Conservation (phyloP, 2,113 vertebrate genomes). For the Clinocottus analis region DNA sequence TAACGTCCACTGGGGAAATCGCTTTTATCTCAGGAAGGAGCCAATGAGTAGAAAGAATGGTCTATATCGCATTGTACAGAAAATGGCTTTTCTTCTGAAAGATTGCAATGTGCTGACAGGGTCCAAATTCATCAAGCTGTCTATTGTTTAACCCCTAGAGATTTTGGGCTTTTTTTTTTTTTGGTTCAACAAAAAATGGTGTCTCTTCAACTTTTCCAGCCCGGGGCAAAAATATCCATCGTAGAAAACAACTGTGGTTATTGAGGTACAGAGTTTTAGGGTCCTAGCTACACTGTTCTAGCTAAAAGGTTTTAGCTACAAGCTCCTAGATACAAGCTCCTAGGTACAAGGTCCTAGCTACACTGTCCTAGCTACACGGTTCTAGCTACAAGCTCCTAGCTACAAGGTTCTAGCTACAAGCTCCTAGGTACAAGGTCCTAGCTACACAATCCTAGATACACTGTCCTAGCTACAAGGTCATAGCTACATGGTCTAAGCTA, state of each 20-base stretch:
- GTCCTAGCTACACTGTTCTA: too few relatives aligned
- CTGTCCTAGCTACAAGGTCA: too few relatives aligned
- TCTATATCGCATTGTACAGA: conserved; percentile 21
- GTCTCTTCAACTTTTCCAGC: not conserved
- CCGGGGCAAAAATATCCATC: not conserved
- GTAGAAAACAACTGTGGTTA: not conserved
- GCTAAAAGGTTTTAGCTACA: too few relatives aligned
- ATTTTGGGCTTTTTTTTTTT: not conserved
- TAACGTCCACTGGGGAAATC: conserved; percentile 33
- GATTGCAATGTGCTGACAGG: conserved; percentile 11
- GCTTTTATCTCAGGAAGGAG: conserved; percentile 33
- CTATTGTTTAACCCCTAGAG: conserved; percentile 11
- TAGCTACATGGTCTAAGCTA: too few relatives aligned
- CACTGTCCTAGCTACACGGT: too few relatives aligned
- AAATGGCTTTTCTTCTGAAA: conserved; percentile 33
- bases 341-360: too few relatives aligned
- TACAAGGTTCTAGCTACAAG: too few relatives aligned
- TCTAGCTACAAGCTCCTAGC: too few relatives aligned
- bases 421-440: too few relatives aligned
- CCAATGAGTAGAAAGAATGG: conserved; percentile 26
- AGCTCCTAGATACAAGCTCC: too few relatives aligned
- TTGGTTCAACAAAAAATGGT: not conserved
- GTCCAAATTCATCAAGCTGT: conserved; percentile 1
- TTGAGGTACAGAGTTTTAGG: not conserved
- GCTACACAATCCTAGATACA: too few relatives aligned